A percentile compares a stretch with the other conserved stretches of the same genome.
These are phyloP conservation scores for Phocides pigmalion DNA, from an alignment of 1,140 invertebrate species.

Conservation along the genomic window DNA sequence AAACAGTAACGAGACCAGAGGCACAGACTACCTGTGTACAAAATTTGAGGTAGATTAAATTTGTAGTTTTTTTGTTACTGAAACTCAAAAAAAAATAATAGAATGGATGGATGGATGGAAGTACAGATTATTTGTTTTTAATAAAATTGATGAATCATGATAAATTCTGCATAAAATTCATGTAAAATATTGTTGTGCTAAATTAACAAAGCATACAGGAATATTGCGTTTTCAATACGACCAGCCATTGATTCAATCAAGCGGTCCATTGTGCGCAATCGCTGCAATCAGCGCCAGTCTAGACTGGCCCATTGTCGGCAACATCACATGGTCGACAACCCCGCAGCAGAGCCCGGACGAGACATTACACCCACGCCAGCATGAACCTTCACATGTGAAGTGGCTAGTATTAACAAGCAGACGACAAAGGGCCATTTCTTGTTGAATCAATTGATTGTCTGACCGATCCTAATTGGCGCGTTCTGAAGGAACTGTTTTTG, in stretches of 20 bases:
- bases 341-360: background rate
- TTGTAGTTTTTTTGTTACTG: no score
- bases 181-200: no score
- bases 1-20: no score
- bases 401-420: background rate
- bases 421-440: background rate
- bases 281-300: background rate
- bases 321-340: background rate
- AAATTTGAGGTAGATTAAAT: no score
- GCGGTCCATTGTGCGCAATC: background rate
- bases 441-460: background rate
- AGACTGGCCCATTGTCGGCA: background rate
- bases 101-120: no score
- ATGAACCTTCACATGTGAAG: background rate
- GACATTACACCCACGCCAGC: background rate
- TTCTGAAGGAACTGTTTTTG: background rate
- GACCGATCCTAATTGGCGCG: background rate
- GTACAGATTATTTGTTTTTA: no score
- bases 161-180: no score
- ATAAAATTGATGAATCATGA: no score
- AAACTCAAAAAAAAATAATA: no score
- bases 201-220: no score
- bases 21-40: no score
- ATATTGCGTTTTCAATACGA: background rate
- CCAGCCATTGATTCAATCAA: conserved; percentile 1